Evolutionary conservation across 2,113 vertebrate species (phyloP).

Genomic region (Serinus canaria): DNA sequence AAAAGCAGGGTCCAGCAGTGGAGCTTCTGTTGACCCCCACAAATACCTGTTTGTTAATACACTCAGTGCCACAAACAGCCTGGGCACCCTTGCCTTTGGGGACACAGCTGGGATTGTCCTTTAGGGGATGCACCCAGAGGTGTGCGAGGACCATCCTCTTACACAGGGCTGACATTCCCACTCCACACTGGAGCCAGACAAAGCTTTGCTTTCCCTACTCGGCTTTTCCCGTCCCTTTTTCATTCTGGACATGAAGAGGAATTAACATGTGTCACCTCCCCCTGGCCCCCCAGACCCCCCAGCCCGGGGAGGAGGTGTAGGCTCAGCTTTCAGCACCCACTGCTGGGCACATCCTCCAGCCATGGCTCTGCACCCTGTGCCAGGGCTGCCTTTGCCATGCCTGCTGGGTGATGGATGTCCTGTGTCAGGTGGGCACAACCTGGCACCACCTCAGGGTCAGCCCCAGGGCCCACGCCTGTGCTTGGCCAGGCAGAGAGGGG

Average conservation of each 20-base stretch:
- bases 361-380: neutral
- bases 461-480: rapidly evolving
- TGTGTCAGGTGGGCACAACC: neutral
- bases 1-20: neutral
- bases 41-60: rapidly evolving
- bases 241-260: neutral
- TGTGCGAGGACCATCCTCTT: rapidly evolving
- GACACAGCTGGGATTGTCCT: rapidly evolving
- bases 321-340: neutral
- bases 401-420: rapidly evolving
- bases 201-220: neutral
- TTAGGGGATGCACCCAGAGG: neutral
- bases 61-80: rapidly evolving
- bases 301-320: rapidly evolving
- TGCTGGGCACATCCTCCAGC: neutral
- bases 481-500: neutral
- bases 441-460: rapidly evolving
- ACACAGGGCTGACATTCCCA: neutral
- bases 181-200: neutral
- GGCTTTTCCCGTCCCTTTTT: neutral
- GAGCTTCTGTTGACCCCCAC: neutral
- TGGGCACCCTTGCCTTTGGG: neutral
- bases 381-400: neutral
- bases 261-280: neutral
- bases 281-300: rapidly evolving